These are phyloP conservation scores for Aplocera efformata DNA, from an alignment of 2,888 invertebrate species.

Conservation along the genomic window DNA sequence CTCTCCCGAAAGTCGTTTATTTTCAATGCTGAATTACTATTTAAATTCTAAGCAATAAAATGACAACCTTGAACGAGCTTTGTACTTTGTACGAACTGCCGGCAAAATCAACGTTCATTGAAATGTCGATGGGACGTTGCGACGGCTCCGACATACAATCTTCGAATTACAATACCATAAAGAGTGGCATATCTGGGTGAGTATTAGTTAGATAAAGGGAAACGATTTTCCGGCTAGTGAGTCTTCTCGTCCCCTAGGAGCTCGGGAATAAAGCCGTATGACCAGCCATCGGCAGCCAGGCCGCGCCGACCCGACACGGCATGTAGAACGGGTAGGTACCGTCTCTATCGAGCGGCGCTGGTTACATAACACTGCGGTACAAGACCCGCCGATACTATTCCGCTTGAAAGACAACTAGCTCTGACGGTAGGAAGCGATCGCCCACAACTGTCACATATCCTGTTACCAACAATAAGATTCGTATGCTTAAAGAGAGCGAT, in stretches of 20 bases:
- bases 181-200: background rate
- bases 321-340: slow-evolving; percentile 36
- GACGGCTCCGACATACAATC: slow-evolving; percentile 15
- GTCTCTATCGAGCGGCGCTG: slow-evolving; percentile 62
- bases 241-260: slow-evolving; percentile 35
- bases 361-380: slow-evolving; percentile 75
- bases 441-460: too few species aligned
- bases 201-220: slow-evolving; percentile 12
- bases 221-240: slow-evolving; percentile 45
- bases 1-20: too few species aligned
- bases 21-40: too few species aligned
- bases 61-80: slow-evolving; percentile 9
- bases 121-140: slow-evolving; percentile 9
- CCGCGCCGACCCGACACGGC: slow-evolving; percentile 33
- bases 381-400: slow-evolving; percentile 48
- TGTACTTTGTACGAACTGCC: background rate
- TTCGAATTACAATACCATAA: slow-evolving; percentile 16
- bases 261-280: slow-evolving; percentile 37
- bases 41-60: too few species aligned
- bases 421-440: too few species aligned
- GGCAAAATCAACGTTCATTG: slow-evolving; percentile 7
- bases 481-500: too few species aligned
- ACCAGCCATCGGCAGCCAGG: slow-evolving; percentile 41
- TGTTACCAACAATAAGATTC: too few species aligned
- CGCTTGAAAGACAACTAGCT: slow-evolving; percentile 38